Conservation (phyloP, 2,113 vertebrate species). For the Brachyhypopomus gauderio region DNA sequence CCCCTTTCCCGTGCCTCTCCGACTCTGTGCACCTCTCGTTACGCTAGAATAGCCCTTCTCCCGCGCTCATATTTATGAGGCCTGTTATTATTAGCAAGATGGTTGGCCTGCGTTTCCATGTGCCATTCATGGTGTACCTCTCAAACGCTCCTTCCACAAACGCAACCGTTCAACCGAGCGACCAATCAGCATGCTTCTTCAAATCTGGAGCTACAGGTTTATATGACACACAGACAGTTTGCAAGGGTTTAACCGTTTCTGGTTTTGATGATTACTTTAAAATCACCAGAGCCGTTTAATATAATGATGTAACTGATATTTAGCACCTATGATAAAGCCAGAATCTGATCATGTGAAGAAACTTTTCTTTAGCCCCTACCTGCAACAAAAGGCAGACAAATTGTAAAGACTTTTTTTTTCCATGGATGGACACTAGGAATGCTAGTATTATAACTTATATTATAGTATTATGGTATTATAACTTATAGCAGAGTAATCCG, state of each 20-base stretch:
- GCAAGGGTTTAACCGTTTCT: neutral
- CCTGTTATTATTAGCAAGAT: constrained; percentile 68
- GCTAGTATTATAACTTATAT: too few species aligned
- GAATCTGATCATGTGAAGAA: neutral
- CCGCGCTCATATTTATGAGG: constrained; percentile 63
- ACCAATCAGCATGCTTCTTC: neutral
- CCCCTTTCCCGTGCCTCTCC: constrained; percentile 56
- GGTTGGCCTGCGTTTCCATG: constrained; percentile 54
- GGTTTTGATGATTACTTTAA: neutral
- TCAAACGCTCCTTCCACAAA: too few species aligned
- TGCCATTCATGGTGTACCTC: constrained; percentile 28
- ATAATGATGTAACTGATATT: neutral
- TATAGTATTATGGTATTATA: too few species aligned
- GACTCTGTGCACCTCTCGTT: constrained; percentile 40
- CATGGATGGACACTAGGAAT: neutral
- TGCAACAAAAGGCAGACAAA: neutral
- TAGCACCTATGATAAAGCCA: neutral
- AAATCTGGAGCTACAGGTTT: constrained; percentile 3
- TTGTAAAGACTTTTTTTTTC: neutral
- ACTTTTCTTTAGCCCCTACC: neutral
- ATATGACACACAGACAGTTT: neutral
- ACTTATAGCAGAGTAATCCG: neutral
- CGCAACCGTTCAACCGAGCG: constrained; percentile 15
- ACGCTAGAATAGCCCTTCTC: constrained; percentile 59
- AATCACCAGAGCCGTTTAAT: neutral